Percentiles rank a stretch among this genome's conserved stretches.
Conservation (phyloP, 2,113 vertebrate genomes). For the Perognathus longimembris region DNA sequence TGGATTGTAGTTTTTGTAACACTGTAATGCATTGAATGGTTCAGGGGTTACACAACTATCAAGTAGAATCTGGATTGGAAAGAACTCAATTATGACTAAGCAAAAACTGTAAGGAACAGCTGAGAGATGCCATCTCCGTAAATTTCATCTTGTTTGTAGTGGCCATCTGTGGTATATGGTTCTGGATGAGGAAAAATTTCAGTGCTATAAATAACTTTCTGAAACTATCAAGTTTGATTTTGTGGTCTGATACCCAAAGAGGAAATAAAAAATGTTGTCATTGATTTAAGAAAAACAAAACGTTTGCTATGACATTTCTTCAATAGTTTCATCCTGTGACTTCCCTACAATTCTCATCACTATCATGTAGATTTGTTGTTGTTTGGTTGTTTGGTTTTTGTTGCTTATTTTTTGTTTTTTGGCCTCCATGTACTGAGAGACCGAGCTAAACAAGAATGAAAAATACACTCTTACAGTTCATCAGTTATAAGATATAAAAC, state of each 20-base stretch:
- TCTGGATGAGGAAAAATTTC: not conserved
- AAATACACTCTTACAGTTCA: not conserved
- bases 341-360: constrained; percentile 8
- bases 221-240: constrained; percentile 6
- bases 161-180: not conserved
- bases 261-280: constrained; percentile 18
- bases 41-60: constrained; percentile 47
- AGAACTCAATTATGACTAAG: constrained; percentile 21
- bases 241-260: constrained; percentile 1
- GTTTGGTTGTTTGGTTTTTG: not conserved
- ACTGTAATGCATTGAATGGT: constrained; percentile 6
- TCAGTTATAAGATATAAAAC: not conserved
- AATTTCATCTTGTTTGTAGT: not conserved
- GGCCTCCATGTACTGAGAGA: not conserved
- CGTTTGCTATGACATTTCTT: not conserved
- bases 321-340: not conserved
- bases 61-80: not conserved
- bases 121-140: not conserved
- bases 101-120: not conserved
- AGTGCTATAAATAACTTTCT: not conserved
- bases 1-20: constrained; percentile 13
- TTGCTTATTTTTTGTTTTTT: not conserved
- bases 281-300: constrained; percentile 46
- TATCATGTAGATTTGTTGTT: not conserved
- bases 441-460: not conserved